Conservation (phyloP, 30 jellyfish, hydroid and myxozoan genomes). For the Nemopilema nomurai region DNA sequence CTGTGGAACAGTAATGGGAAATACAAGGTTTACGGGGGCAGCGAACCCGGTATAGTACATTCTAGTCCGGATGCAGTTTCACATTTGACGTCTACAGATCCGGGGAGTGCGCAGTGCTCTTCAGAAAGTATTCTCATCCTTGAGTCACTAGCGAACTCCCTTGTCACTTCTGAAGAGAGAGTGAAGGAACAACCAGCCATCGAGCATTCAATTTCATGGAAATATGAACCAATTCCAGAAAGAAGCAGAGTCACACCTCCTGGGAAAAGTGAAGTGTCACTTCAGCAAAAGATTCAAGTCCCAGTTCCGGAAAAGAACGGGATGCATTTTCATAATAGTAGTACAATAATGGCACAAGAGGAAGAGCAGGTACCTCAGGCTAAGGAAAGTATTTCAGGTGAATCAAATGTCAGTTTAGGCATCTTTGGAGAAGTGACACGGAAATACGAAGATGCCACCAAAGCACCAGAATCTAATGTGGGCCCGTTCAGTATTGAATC, state of each 20-base stretch:
- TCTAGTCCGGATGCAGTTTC: not conserved
- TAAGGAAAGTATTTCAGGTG: too few relatives aligned
- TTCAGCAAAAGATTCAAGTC: too few relatives aligned
- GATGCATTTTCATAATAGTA: not conserved
- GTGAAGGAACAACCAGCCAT: conserved; percentile 10
- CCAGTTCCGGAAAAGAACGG: not conserved
- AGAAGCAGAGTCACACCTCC: not conserved
- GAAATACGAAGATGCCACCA: not conserved
- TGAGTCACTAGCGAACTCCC: conserved; percentile 61
- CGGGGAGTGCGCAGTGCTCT: conserved; percentile 36
- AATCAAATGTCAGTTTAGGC: not conserved
- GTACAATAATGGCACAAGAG: not conserved
- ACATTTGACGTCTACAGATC: not conserved
- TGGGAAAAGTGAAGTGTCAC: not conserved
- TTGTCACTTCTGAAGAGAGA: conserved; percentile 47
- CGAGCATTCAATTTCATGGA: conserved; percentile 10
- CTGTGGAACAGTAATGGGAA: conserved; percentile 8
- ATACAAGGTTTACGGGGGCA: conserved; percentile 23
- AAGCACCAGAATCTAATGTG: not conserved
- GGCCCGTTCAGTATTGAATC: not conserved
- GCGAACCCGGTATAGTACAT: not conserved
- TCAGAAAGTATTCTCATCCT: conserved; percentile 59
- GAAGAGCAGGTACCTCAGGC: not conserved
- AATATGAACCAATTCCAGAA: not conserved
- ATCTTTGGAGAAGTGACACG: not conserved